Evolutionary conservation across 2,888 invertebrate species (phyloP).

Genomic region (Thera britannica): DNA sequence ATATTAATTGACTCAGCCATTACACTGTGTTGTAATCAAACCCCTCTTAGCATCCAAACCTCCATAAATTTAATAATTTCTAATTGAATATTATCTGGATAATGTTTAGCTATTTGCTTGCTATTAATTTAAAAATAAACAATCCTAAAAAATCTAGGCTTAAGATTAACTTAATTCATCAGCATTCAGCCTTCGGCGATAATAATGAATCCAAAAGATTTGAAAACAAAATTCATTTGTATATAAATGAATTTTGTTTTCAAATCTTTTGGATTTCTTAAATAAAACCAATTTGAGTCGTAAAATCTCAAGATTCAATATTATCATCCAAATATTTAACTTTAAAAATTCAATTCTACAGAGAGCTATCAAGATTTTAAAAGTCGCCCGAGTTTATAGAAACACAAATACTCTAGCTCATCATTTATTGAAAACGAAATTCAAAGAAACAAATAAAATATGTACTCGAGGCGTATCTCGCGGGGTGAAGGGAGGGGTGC

Average conservation of each 20-base stretch:
- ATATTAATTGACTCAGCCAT: too few species aligned
- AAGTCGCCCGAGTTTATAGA: slow-evolving; percentile 19
- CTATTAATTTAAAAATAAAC: too few species aligned
- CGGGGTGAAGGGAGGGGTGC: slow-evolving; percentile 65
- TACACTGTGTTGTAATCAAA: too few species aligned
- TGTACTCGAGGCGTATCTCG: slow-evolving; percentile 48
- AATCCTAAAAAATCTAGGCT: too few species aligned
- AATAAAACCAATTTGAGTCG: slow-evolving; percentile 12
- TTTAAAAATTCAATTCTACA: slow-evolving; percentile 16
- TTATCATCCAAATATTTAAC: slow-evolving; percentile 12
- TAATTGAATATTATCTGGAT: too few species aligned
- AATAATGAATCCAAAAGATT: not conserved
- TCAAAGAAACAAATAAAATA: slow-evolving; percentile 48
- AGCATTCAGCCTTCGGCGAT: not conserved
- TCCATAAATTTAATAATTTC: too few species aligned
- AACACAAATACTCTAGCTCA: slow-evolving; percentile 28
- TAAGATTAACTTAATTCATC: not conserved
- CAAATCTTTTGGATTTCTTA: not conserved
- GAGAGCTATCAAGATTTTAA: slow-evolving; percentile 26
- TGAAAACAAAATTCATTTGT: not conserved
- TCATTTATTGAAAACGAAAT: slow-evolving; percentile 34
- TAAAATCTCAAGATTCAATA: slow-evolving; percentile 10
- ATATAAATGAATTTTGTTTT: too few species aligned
- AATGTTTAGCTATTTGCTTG: too few species aligned
- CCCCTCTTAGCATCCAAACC: too few species aligned